Conservation (phyloP, 2,888 invertebrate species). For the Drosophila rubida region DNA sequence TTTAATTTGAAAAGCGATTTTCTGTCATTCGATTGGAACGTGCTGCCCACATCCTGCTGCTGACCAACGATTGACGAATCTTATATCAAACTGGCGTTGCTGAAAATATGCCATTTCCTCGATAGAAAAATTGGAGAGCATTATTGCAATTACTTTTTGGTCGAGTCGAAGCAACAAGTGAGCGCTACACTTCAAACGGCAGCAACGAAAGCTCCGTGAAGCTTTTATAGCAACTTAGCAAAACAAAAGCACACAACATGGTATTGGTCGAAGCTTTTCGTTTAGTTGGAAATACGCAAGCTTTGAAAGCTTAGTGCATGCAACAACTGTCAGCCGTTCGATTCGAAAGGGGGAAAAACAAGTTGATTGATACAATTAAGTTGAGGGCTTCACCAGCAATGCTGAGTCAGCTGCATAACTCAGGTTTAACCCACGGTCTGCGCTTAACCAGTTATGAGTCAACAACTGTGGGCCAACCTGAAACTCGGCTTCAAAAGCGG, state of each 20-base stretch:
- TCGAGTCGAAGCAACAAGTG: conserved; percentile 53
- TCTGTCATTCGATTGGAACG: conserved; percentile 35
- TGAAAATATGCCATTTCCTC: conserved; percentile 32
- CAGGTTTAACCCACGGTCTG: conserved; percentile 25
- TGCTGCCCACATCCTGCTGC: not conserved
- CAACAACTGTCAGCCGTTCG: conserved; percentile 9
- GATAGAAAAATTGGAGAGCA: not conserved
- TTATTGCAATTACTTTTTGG: not conserved
- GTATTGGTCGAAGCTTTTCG: conserved; percentile 22
- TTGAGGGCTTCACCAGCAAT: conserved; percentile 8
- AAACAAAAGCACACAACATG: conserved; percentile 2
- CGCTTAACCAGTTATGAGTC: conserved; percentile 7
- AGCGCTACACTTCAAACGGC: conserved; percentile 16
- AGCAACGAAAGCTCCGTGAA: conserved; percentile 22
- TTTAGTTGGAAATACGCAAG: conserved; percentile 21
- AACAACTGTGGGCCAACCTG: not conserved
- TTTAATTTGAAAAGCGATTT: conserved; percentile 72
- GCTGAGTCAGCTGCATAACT: conserved; percentile 40
- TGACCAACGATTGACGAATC: conserved; percentile 46
- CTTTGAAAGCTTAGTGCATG: conserved; percentile 47
- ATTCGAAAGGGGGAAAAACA: not conserved
- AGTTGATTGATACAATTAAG: not conserved
- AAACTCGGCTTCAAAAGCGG: conserved; percentile 2
- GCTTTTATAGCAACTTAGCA: conserved; percentile 30
- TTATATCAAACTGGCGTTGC: conserved; percentile 5